Base-by-base conservation (phyloP, 92 coral and sea anemone species). In the Epizoanthus illoricatus region DNA sequence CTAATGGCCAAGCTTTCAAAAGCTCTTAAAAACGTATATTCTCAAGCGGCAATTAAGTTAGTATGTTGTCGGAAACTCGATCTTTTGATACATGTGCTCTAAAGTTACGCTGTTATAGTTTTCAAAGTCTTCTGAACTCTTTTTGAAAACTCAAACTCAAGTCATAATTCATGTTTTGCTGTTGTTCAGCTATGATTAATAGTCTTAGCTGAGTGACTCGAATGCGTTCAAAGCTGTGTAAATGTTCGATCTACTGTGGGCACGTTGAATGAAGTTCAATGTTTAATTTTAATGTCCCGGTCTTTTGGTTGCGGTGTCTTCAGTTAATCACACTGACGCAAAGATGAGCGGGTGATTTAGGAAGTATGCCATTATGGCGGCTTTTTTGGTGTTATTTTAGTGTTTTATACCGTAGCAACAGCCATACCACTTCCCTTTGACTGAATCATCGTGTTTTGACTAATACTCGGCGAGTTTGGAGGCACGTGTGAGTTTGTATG, bases 361-460 rank as follows among this genome's bases (percentile, higher is more conserved):
- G 8, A 71, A 17, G 75, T n/a, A 19, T 36, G 56, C 54, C 56
- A 17, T 52, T n/a, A 19, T 36, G 56, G 74, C 74, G 74, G 16
- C 56, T 70, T 39, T 28, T 9, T 67, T 23, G 69, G 33, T 42
- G 61, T 58, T 39, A 18, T 57, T 85, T 68, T 24, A 4, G 42
- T 54, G 23, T n/a, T 20, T 86, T 79, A 92, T 11, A 92, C 97
- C 3, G 97, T 88, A 10, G 88, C 94, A 73, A 85, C 90, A 7
- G 93, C 94, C 16, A 92, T 84, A 0, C 90, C 87, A 71, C 94
- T 90, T 19, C 90, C 88, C 73, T 92, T 92, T 0, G 82, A 78
- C 61, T 62, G 82, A 4, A 78, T 9, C 71, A 78, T 63, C 4
- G 82, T 78, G 23, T 78, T 78, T 45, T 78, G 82, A 78, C 82